Evolutionary conservation across 2,888 invertebrate species (phyloP), one percentile per base, ranked within the genome.

Genomic region (Plebejus melissa): DNA sequence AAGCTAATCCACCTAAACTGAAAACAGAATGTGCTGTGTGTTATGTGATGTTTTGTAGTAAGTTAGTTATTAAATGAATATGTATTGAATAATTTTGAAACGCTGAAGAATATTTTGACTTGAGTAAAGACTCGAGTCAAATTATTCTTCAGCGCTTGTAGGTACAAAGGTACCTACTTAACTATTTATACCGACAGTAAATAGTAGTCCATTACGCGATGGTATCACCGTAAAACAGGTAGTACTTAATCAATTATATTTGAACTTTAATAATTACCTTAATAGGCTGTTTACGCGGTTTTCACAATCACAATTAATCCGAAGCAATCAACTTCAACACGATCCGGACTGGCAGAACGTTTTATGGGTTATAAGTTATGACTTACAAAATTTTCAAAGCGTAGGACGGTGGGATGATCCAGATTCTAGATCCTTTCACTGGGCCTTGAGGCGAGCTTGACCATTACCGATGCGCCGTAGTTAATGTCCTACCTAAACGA

Each of bases 361-460:
- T 71, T 71, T 71, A 71, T 46, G 71, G 71, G 71, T 71, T 9
- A n/a, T 46, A 41, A 71, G 11, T 22, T 22, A 9, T 22, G 46
- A 46, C 41, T 71, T 71, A 70, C 70, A 71, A 50, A 77, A 77
- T 79, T 79, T 79, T 76, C 77, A 77, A 77, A 77, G 78, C 77
- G 75, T 75, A 76, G 77, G 81, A 82, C 80, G 86, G 86, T 85
- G 84, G 86, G 93, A 93, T 91, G 93, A 90, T 92, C 91, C 92
- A 92, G 92, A 91, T 93, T 88, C 88, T 84, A 83, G 80, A 87
- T 91, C 93, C 93, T 93, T 93, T 93, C 93, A 92, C 93, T 83
- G 80, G 89, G 77, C 93, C 93, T 93, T 93, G 93, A 89, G 86
- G 80, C 83, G 82, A 84, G 84, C 82, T 85, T 89, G 91, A 88